Conservation (phyloP, 2,797 vertebrate species). For the Poecilia gillii region DNA sequence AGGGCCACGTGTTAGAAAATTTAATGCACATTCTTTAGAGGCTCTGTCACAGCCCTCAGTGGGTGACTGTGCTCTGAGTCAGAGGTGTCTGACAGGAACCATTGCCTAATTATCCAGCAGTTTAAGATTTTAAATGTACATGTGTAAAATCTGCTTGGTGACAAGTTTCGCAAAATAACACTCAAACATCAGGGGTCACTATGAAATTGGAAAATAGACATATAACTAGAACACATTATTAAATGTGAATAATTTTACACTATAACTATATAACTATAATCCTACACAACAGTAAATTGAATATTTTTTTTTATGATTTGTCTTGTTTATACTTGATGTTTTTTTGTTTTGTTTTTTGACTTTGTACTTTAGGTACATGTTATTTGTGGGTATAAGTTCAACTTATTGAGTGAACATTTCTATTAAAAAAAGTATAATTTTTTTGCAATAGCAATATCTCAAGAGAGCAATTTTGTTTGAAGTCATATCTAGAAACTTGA, state of each 20-base stretch:
- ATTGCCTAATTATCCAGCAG: constrained; percentile 22
- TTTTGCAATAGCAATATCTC: background rate
- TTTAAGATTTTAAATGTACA: constrained; percentile 7
- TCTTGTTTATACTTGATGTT: background rate
- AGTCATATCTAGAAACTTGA: background rate
- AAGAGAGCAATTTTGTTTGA: background rate
- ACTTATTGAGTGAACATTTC: background rate
- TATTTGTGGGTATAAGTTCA: background rate
- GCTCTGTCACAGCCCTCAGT: constrained; percentile 55
- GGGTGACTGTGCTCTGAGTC: constrained; percentile 49
- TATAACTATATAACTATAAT: no score
- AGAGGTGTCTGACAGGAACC: constrained; percentile 16
- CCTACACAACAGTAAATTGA: background rate
- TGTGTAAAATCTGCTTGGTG: constrained; percentile 7
- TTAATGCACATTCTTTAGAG: constrained; percentile 65
- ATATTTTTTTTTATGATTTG: background rate
- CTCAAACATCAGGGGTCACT: background rate
- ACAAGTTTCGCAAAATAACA: constrained; percentile 4
- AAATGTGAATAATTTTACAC: background rate
- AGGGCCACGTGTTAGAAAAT: constrained; percentile 67
- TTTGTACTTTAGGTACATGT: background rate
- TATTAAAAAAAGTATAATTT: background rate
- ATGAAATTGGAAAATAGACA: background rate
- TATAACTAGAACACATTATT: background rate
- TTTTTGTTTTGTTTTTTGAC: background rate